Conservation (phyloP, 2,888 invertebrate species). For the Calameuta pallipes region DNA sequence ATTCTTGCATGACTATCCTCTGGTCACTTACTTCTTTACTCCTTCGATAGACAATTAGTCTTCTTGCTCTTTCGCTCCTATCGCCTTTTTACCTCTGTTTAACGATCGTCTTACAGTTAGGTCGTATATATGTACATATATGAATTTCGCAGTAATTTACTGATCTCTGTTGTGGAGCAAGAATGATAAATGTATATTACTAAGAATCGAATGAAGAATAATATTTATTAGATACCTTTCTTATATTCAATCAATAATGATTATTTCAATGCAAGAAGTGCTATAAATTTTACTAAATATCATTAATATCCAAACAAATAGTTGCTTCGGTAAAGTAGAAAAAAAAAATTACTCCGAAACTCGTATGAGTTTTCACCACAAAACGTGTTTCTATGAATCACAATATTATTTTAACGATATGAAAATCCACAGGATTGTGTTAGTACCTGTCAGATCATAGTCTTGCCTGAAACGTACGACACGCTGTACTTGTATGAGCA, state of each 20-base stretch:
- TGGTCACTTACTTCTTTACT: background rate
- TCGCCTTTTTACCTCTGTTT: background rate
- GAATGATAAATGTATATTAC: background rate
- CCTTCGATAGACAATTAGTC: background rate
- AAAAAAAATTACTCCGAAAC: background rate
- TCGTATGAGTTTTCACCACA: background rate
- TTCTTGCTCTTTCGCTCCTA: background rate
- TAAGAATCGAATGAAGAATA: background rate
- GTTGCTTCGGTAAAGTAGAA: background rate
- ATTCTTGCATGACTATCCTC: constrained; percentile 10
- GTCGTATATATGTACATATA: background rate
- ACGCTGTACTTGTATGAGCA: background rate
- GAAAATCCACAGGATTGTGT: background rate
- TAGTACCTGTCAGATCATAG: background rate
- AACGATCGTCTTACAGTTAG: background rate
- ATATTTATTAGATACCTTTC: no score
- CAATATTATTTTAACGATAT: background rate
- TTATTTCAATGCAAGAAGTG: background rate
- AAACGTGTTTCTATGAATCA: background rate
- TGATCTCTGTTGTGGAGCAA: background rate
- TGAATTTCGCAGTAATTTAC: background rate
- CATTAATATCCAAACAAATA: background rate
- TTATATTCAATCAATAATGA: background rate
- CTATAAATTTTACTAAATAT: background rate
- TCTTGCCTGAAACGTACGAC: background rate